Base-by-base conservation (phyloP, 2,888 invertebrate genomes). In the Serripes groenlandicus region DNA sequence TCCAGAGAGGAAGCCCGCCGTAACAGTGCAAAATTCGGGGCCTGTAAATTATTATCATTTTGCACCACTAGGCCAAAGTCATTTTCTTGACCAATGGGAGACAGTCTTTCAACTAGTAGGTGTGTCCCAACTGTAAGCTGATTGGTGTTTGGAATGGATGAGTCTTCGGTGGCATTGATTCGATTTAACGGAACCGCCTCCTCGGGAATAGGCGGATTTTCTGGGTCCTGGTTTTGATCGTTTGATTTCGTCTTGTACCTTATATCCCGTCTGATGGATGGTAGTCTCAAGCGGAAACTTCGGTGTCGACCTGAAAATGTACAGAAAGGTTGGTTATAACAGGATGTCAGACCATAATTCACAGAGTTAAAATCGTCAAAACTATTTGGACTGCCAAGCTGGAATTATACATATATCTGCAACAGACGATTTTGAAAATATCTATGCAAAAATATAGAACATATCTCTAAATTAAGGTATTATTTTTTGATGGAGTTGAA, bases 221-320 rank as follows among this genome's bases (percentile, higher is more conserved):
- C 92, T 7, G 92, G 90, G 71, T 92, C 92, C 18, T 78, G 84
- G 28, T 73, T 75, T 34, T 79, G 68, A 30, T 90, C 88, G 30
- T 84, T 69, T 49, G 81, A 85, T 74, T 88, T 89, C 28, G 88
- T 80, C 74, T 88, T 88, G 37, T 88, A 83, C 28, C 91, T 83
- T 56, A 94, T 89, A 81, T 93, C 94, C 32, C 93, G 89, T 32
- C 94, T 89, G 42, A 94, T 93, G 26, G 93, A 93, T 34, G 94
- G 94, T 70, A 94, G 91, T n/a, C 93, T 92, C 28, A 94, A 89
- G 77, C 92, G 92, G 86, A 94, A 93, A 79, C 93, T 93, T 82
- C 92, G 90, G 79, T 93, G 93, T 23, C 93, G 92, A 89, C 91
- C 94, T 94, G 89, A 34, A 83, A n/a, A n/a, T n/a, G n/a, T n/a